Base-by-base conservation (phyloP, 1,140 invertebrate species). In the Leptopilina boulardi region DNA sequence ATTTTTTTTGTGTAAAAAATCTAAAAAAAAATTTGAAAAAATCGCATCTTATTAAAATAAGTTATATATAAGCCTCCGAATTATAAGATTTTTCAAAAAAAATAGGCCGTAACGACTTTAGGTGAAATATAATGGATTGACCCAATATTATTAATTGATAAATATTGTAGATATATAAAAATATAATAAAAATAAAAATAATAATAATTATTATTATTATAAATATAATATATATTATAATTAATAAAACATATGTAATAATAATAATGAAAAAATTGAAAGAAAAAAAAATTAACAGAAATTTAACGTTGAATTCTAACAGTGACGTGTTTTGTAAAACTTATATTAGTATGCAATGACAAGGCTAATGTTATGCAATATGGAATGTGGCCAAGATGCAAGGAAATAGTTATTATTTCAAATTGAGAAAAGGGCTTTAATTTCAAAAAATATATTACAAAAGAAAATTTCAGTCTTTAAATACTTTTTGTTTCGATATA, bases 241-340 rank as follows among this genome's bases (percentile, higher is more conserved):
- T n/a, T n/a, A n/a, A n/a, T n/a, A 41, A 34, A 34, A 34, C 6
- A 34, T 6, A 3, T 3, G 30, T 34, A 34, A 2, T 2, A 34
- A 34, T 34, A 75, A 77, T 77, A 9, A 21, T 71, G 44, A 66
- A 59, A 30, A 30, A n/a, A 71, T 70, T 70, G 21, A 38, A 78
- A 18, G 9, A 38, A 38, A 38, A 6, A 38, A 3, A 8, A 8
- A 13, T 51, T 51, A 8, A 18, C 18, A 18, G 47, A 51, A 51
- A 51, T 51, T 51, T 1, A 51, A 51, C 2, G 15, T 18, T 18
- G 26, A 42, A 42, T 3, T 42, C 15, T 19, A 18, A 19, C 30
- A n/a, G 38, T 9, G 71, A 54, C 9, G 23, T 73, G 19, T 73
- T 73, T n/a, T 23, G 34, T 73, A 51, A 51, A 47, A 47, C 8